These are phyloP conservation scores for Girardinichthys multiradiatus DNA, from an alignment of 2,113 vertebrate species.

Conservation along the genomic window DNA sequence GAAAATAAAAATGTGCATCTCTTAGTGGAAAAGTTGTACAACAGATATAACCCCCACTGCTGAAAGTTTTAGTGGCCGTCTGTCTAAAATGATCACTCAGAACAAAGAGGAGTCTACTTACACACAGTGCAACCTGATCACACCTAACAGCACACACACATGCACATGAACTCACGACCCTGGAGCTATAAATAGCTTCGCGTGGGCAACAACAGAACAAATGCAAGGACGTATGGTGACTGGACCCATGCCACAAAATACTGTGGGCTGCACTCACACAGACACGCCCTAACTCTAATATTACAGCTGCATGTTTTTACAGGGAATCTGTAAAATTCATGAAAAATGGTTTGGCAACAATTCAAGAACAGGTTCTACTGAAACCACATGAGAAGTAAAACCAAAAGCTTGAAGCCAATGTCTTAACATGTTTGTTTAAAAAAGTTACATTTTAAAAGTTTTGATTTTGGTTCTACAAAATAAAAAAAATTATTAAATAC, in stretches of 20 bases:
- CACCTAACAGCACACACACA: constrained; percentile 24
- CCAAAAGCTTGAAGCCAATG: constrained; percentile 16
- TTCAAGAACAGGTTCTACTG: constrained; percentile 2
- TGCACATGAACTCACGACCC: constrained; percentile 44
- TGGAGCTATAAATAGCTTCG: constrained; percentile 75
- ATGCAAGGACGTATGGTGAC: constrained; percentile 59
- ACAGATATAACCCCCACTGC: constrained; percentile 60
- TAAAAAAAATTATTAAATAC: too few relatives aligned
- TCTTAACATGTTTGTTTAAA: not conserved
- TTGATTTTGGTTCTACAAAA: too few relatives aligned
- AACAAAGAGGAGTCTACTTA: constrained; percentile 81
- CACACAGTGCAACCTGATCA: constrained; percentile 68
- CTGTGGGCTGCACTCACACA: constrained; percentile 17
- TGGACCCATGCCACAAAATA: constrained; percentile 47
- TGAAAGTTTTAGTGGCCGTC: constrained; percentile 78
- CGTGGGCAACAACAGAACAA: constrained; percentile 64
- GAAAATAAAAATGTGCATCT: not conserved
- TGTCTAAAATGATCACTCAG: constrained; percentile 74
- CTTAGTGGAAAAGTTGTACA: constrained; percentile 48
- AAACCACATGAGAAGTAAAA: constrained; percentile 46
- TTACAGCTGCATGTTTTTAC: not conserved
- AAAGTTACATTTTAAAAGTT: too few relatives aligned
- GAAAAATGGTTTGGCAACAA: too few relatives aligned
- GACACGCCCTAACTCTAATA: constrained; percentile 5
- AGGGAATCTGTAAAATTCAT: not conserved